Percentiles rank a stretch among this genome's conserved stretches.
These are phyloP conservation scores for Cirrhinus molitorella DNA, from an alignment of 2,797 vertebrate species.

Conservation along the genomic window DNA sequence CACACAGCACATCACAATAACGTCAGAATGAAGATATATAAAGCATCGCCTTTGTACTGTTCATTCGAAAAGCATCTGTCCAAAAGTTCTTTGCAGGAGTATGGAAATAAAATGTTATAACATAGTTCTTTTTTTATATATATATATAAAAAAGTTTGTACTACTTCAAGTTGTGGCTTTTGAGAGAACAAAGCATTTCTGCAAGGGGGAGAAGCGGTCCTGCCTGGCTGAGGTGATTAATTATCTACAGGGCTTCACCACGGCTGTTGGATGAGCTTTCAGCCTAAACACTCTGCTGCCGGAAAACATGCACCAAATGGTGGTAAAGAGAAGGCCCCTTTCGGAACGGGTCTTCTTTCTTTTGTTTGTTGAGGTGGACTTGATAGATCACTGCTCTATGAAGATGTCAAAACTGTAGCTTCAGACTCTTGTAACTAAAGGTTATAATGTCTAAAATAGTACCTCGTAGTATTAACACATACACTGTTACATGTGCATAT, in stretches of 20 bases:
- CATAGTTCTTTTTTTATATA: not conserved
- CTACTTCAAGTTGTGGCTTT: slow-evolving; percentile 66
- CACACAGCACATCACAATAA: not conserved
- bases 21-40: not conserved
- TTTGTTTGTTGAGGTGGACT: slow-evolving; percentile 38
- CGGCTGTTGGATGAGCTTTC: slow-evolving; percentile 69
- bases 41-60: not conserved
- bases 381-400: slow-evolving; percentile 35
- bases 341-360: slow-evolving; percentile 24
- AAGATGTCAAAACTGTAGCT: slow-evolving; percentile 2
- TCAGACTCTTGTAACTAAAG: slow-evolving; percentile 4
- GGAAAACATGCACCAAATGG: slow-evolving; percentile 80
- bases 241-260: slow-evolving; percentile 79
- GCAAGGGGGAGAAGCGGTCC: slow-evolving; percentile 77
- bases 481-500: not conserved
- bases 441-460: not conserved
- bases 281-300: slow-evolving; percentile 71
- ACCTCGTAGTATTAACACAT: not conserved
- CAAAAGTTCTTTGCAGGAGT: not conserved
- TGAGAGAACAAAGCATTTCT: slow-evolving; percentile 77
- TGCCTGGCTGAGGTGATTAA: slow-evolving; percentile 87
- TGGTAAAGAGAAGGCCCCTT: slow-evolving; percentile 62
- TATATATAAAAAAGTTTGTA: not conserved
- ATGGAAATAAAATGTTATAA: not conserved
- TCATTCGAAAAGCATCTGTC: not conserved